Conservation (phyloP, 2,113 vertebrate species). For the Rhegmatorhina hoffmannsi region DNA sequence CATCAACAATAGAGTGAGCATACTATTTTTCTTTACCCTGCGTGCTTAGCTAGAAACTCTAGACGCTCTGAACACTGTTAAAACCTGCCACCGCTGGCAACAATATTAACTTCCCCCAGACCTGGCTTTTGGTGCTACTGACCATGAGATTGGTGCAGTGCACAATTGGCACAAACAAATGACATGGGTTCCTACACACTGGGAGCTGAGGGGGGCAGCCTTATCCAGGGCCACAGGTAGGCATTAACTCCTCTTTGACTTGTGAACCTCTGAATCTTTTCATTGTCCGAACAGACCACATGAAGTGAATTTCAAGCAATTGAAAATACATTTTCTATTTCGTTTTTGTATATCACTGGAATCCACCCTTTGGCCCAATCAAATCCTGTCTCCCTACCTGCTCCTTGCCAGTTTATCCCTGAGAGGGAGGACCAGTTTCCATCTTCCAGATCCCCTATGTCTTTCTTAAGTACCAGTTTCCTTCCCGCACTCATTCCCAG, state of each 20-base stretch:
- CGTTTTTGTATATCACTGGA: background rate
- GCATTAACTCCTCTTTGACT: background rate
- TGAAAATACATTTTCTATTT: background rate
- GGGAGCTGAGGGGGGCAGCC: background rate
- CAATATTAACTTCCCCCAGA: background rate
- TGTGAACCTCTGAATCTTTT: background rate
- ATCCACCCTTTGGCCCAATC: background rate
- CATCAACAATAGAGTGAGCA: background rate
- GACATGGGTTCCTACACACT: no score
- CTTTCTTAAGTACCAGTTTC: background rate
- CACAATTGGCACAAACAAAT: rapidly evolving
- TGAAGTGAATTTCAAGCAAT: background rate
- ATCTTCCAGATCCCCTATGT: background rate
- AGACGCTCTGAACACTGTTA: background rate
- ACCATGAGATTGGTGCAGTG: rapidly evolving
- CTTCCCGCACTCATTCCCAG: background rate
- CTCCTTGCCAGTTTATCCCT: background rate
- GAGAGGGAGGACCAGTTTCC: background rate
- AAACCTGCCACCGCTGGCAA: background rate
- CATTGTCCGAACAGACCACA: background rate
- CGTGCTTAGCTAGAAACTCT: background rate
- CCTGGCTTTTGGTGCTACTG: background rate
- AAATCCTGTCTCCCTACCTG: background rate
- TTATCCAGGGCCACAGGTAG: background rate
- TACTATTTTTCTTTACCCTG: background rate